These are phyloP conservation scores for Prionailurus bengalensis DNA, from an alignment of 2,113 vertebrate species.

Conservation along the genomic window DNA sequence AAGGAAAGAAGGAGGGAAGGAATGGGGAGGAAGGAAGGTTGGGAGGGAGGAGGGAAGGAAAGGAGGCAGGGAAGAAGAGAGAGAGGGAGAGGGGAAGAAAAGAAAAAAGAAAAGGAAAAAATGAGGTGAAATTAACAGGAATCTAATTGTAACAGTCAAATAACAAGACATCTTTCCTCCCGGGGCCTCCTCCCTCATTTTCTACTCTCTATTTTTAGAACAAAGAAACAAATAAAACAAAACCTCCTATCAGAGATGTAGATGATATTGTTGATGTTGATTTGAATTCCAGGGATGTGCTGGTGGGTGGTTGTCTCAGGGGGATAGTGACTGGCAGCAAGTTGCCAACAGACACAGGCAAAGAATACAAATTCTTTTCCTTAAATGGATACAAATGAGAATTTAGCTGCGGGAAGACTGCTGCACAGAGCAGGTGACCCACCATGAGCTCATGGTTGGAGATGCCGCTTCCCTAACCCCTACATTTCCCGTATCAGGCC, in stretches of 20 bases:
- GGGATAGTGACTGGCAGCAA: conserved; percentile 54
- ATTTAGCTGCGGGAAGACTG: background rate
- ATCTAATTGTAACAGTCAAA: conserved; percentile 45
- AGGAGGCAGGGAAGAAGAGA: background rate
- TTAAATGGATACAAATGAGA: conserved; percentile 13
- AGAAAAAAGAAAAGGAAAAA: background rate
- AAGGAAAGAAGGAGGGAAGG: background rate
- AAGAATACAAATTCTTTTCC: conserved; percentile 56
- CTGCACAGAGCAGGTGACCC: background rate
- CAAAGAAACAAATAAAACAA: conserved; percentile 53
- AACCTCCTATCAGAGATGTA: conserved; percentile 20
- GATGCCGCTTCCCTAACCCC: background rate
- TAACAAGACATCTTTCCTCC: background rate
- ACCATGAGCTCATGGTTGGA: background rate
- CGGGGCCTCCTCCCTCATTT: background rate
- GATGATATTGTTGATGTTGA: conserved; percentile 45
- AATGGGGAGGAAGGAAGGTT: background rate
- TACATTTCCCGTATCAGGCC: background rate
- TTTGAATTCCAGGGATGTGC: conserved; percentile 60
- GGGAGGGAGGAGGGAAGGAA: background rate
- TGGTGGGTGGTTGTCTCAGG: conserved; percentile 49
- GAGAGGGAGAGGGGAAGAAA: too few species aligned
- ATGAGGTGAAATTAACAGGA: conserved; percentile 37
- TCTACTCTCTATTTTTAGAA: conserved; percentile 67
- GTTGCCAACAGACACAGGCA: background rate